Evolutionary conservation across 2,113 vertebrate species (phyloP).

Genomic region (Lonchura striata): DNA sequence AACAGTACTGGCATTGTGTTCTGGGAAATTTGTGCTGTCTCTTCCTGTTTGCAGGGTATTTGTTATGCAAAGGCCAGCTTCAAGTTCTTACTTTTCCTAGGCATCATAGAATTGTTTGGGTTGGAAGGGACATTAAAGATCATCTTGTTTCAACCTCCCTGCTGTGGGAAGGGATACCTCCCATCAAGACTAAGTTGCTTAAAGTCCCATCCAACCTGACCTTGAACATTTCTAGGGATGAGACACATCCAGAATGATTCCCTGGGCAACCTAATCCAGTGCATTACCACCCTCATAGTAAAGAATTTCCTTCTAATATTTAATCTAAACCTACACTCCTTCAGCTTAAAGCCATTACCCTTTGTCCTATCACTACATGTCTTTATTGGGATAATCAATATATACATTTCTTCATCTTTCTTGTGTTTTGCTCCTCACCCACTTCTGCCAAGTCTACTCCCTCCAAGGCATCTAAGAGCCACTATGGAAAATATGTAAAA

Average conservation of each 20-base stretch:
- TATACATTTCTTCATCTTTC: background rate
- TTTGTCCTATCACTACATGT: background rate
- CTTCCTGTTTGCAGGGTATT: background rate
- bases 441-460: background rate
- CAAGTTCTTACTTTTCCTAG: background rate
- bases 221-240: background rate
- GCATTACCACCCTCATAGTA: background rate
- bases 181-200: background rate
- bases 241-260: background rate
- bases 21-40: background rate
- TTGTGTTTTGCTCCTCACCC: background rate
- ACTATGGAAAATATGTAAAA: background rate
- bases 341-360: background rate
- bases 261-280: background rate
- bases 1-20: background rate
- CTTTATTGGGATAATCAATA: background rate
- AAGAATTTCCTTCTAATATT: background rate
- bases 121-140: background rate
- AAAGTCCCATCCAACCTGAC: background rate
- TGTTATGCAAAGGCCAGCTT: background rate
- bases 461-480: background rate
- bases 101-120: background rate
- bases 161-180: background rate
- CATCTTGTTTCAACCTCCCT: background rate
- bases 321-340: background rate